Conservation (phyloP, 2,113 vertebrate genomes). For the Calyptomena viridis region DNA sequence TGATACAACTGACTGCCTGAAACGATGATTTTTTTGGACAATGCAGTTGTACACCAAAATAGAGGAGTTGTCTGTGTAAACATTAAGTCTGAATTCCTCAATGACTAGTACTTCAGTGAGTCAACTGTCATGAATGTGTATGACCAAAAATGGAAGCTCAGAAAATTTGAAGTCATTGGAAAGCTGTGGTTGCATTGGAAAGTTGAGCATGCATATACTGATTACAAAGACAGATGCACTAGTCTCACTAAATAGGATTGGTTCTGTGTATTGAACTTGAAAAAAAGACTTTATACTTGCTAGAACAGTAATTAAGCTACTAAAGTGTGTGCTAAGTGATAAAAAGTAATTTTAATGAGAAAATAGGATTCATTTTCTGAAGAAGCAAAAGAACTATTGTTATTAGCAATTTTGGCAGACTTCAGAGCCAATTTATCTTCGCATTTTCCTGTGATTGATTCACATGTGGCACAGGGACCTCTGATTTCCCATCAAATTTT, state of each 20-base stretch:
- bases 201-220: not conserved
- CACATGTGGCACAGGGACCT: not conserved
- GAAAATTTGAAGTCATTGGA: not conserved
- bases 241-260: not conserved
- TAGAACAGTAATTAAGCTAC: not conserved
- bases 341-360: not conserved
- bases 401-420: not conserved
- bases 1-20: not conserved
- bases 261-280: not conserved
- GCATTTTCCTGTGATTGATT: not conserved
- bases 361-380: not conserved
- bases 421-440: not conserved
- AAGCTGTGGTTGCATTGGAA: not conserved
- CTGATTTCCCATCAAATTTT: not conserved
- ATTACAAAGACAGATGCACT: not conserved
- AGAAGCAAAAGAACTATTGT: not conserved
- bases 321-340: not conserved
- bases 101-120: not conserved
- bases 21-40: not conserved
- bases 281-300: not conserved
- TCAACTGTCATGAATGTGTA: not conserved
- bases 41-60: not conserved
- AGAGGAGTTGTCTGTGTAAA: not conserved
- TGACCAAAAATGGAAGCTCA: not conserved
- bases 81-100: not conserved